phyloP scores from a whole-genome alignment of 23 tunicate species.

The Ciona savignyi region DNA sequence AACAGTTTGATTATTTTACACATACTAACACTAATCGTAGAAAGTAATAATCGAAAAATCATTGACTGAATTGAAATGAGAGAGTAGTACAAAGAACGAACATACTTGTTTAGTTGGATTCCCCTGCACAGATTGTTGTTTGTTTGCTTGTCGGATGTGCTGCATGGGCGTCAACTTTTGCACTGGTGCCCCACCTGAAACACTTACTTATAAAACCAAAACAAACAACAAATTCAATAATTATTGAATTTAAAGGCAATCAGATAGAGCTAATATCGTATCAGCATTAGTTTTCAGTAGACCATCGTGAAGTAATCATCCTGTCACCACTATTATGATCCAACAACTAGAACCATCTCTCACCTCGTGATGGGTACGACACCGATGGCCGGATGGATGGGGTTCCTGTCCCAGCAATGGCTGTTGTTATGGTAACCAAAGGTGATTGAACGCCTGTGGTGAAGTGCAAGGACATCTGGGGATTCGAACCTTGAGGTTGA shows the following conservation, averaged over 20 bases:
- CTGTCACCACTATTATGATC: neutral
- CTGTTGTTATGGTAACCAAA: constrained; percentile 41
- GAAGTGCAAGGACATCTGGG: constrained; percentile 19
- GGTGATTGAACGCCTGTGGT: constrained; percentile 32
- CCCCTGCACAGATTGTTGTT: constrained; percentile 27
- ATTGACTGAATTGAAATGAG: no score
- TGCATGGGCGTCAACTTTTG: constrained; percentile 41
- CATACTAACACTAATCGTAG: no score
- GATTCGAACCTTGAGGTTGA: constrained; percentile 20
- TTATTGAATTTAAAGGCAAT: neutral
- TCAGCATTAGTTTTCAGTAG: neutral
- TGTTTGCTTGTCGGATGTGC: constrained; percentile 37
- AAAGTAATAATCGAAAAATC: no score
- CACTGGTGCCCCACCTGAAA: neutral
- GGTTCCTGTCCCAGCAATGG: constrained; percentile 14
- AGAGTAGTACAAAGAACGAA: no score
- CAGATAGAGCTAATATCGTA: neutral
- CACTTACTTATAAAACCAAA: no score
- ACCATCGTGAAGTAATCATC: constrained; percentile 8
- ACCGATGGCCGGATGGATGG: constrained; percentile 18
- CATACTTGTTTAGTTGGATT: no score
- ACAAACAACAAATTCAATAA: no score
- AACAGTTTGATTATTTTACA: neutral
- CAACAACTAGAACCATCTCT: neutral
- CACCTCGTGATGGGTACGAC: constrained; percentile 36